These are phyloP conservation scores for Cinclus cinclus DNA, from an alignment of 2,113 vertebrate genomes.

Conservation along the genomic window DNA sequence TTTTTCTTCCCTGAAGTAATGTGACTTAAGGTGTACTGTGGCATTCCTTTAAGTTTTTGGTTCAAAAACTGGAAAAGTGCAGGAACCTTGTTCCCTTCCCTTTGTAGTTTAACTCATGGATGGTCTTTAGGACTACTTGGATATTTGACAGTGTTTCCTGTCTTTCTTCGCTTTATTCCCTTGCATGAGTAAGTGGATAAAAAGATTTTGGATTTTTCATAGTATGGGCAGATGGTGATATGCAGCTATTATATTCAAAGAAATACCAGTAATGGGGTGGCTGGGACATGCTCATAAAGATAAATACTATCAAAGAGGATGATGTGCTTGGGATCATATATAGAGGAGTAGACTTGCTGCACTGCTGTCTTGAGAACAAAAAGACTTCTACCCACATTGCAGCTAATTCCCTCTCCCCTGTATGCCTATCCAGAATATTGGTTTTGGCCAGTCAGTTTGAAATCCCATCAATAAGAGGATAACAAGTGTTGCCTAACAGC, in stretches of 20 bases:
- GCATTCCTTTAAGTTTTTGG: not conserved
- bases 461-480: accelerated
- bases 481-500: not conserved
- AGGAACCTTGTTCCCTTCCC: not conserved
- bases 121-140: not conserved
- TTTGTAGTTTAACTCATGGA: not conserved
- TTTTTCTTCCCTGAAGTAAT: not conserved
- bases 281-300: not conserved
- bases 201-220: not conserved
- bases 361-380: not conserved
- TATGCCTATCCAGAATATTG: not conserved
- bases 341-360: not conserved
- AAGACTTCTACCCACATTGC: accelerated
- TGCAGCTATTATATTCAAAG: not conserved
- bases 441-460: not conserved
- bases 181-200: not conserved
- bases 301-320: not conserved
- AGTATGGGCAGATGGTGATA: not conserved
- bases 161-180: not conserved
- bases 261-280: not conserved
- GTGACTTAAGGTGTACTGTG: not conserved
- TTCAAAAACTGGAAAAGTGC: not conserved
- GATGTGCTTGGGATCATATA: not conserved
- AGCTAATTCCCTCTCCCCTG: not conserved
- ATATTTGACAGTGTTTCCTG: not conserved